Evolutionary conservation across 2,888 invertebrate genomes (phyloP), one percentile per base, ranked within the genome.

Genomic region (Lycia hirtaria): DNA sequence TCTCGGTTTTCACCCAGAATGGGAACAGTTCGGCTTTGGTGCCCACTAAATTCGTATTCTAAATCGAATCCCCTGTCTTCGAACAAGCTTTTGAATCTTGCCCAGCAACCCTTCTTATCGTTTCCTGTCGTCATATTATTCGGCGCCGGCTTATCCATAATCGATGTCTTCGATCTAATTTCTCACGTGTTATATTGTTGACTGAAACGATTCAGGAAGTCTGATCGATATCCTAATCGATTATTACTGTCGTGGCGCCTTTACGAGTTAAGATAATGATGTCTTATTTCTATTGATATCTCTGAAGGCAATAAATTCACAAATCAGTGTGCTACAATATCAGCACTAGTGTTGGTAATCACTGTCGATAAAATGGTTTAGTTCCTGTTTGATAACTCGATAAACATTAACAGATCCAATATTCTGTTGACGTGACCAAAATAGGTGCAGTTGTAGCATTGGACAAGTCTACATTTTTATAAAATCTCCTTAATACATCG

Each of bases 41-140:
- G 65, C 12, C 62, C 35, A 6, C 68, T 75, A 57, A 85, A 89
- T 72, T 92, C 92, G 56, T 80, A 91, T 55, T 87, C 84, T 60
- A 92, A 77, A 76, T 92, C 91, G 43, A 92, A 92, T 0, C 92
- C 92, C 71, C 89, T 75, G 14, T 83, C 88, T 54, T 91, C 88
- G 54, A 92, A 92, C 9, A 92, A 62, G 45, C 82, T 85, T 68
- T 81, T 88, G 56, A 92, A 86, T 52, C 84, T 82, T 0, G 83
- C 72, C 92, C 92, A 92, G 66, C 92, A 92, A 24, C 88, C 82
- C 64, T 77, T 72, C 30, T 61, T 66, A 3, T 40, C 30, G 15
- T 20, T 52, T 45, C 45, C 48, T n/a, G 22, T 47, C 20, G 68
- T 71, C 7, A 60, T 64, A 55, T 19, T 44, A 54, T 24, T 45